Base-by-base conservation (phyloP, 2,113 vertebrate genomes). In the Cyrtonyx montezumae region DNA sequence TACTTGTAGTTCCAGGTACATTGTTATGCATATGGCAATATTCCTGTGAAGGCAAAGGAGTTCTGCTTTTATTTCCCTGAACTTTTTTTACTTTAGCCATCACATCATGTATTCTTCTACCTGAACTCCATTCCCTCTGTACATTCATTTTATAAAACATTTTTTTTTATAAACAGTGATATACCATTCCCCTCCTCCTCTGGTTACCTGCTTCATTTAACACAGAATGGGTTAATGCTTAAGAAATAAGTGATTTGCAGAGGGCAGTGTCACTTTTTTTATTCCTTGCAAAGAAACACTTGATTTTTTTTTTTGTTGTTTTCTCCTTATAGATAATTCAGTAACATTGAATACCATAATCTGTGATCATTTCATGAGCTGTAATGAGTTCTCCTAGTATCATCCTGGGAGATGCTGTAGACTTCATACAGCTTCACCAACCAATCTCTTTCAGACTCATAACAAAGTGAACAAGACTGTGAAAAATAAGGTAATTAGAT, bases 401-500 rank as follows among this genome's bases (percentile, higher is more conserved):
- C 40, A 63, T 62, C 67, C 45, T 70, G 59, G 91, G 91, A 91
- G 32, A 82, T 15, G 5, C 30, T 68, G 20, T 32, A 86, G 68
- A 75, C 51, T 82, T 87, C 42, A 76, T 55, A 34, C 37, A 70
- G 34, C 34, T 40, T 70, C 34, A 63, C 25, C 59, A 40, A n/a
- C 49, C 55, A 87, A 40, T 58, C 34, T 13, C 9, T 79, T 91
- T 65, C n/a, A 42, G 25, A 7, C 32, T 93, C 32, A 45, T 77
- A 76, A 45, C 40, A 83, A 91, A 96, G 56, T 71, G 79, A 94
- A 82, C 79, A 92, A 84, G 79, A 53, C 3, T 12, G 22, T 92
- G 71, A 91, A 79, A 95, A 92, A 88, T 59, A 77, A 92, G 49
- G 49, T 85, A 85, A 94, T 93, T 91, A 83, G 48, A 26, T 59